Percentiles rank a stretch among this genome's conserved stretches.
Evolutionary conservation across 2,888 invertebrate species (phyloP).

Genomic region (Patella pellucida): DNA sequence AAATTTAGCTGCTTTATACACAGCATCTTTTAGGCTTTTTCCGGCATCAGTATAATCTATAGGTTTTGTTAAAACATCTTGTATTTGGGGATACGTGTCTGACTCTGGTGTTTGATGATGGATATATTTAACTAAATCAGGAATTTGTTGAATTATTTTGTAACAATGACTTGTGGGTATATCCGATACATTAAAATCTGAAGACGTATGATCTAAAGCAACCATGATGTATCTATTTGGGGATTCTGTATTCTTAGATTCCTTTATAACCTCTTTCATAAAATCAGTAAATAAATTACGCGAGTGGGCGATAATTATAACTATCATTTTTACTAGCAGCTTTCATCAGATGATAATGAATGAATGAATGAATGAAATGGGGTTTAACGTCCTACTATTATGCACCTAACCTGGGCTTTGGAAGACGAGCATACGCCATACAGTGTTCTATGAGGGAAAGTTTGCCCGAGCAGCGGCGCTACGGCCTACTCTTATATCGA

Average conservation of each 20-base stretch:
- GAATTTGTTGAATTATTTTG: background rate
- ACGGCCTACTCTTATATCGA: no score
- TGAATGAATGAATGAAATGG: no score
- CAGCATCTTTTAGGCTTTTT: background rate
- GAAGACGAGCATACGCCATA: no score
- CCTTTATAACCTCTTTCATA: background rate
- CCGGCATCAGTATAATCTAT: background rate
- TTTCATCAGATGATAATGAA: background rate
- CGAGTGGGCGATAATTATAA: background rate
- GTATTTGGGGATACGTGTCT: background rate
- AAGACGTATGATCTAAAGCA: background rate
- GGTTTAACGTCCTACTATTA: no score
- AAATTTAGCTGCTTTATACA: background rate
- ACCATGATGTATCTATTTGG: background rate
- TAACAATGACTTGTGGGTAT: background rate
- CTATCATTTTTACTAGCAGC: background rate
- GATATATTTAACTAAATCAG: background rate
- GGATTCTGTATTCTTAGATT: background rate
- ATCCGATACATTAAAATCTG: background rate
- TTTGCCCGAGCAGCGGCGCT: no score
- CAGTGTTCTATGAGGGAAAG: no score
- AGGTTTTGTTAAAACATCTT: background rate
- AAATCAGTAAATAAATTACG: background rate
- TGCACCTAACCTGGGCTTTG: no score
- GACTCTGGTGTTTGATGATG: background rate